Conservation (phyloP, 1,140 invertebrate genomes). For the Oncopeltus fasciatus region DNA sequence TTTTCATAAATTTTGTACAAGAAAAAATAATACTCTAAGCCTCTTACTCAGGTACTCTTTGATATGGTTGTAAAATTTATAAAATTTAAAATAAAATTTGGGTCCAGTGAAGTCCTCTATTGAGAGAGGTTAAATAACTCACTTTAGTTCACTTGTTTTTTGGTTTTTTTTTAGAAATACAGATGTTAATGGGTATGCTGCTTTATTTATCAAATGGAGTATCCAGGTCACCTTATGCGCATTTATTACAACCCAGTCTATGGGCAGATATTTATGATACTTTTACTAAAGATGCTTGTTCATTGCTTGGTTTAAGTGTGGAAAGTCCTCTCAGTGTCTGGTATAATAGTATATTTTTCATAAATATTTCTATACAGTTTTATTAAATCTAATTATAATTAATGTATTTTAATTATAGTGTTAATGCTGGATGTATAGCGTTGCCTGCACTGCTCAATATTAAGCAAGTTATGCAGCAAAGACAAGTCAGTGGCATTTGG, state of each 20-base stretch:
- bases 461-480: constrained; percentile 88
- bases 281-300: constrained; percentile 85
- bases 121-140: background rate
- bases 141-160: background rate
- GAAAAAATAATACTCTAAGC: too few species aligned
- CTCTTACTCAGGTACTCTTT: too few species aligned
- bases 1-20: too few species aligned
- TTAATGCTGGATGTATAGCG: constrained; percentile 84
- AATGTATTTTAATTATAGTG: constrained; percentile 36
- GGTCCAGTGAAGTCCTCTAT: too few species aligned
- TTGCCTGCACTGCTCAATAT: constrained; percentile 87
- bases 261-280: constrained; percentile 80
- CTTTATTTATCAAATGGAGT: constrained; percentile 68
- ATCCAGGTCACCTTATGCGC: constrained; percentile 63
- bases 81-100: background rate
- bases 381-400: constrained; percentile 5
- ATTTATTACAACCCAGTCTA: constrained; percentile 58
- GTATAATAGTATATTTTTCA: constrained; percentile 29
- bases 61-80: background rate
- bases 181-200: constrained; percentile 76
- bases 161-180: constrained; percentile 44
- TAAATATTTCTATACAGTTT: background rate
- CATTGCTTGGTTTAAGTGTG: constrained; percentile 74
- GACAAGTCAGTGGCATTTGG: constrained; percentile 89
- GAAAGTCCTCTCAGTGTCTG: constrained; percentile 64